Evolutionary conservation across 1,140 invertebrate species (phyloP), one percentile per base, ranked within the genome.

Genomic region (Eufriesea mexicana): DNA sequence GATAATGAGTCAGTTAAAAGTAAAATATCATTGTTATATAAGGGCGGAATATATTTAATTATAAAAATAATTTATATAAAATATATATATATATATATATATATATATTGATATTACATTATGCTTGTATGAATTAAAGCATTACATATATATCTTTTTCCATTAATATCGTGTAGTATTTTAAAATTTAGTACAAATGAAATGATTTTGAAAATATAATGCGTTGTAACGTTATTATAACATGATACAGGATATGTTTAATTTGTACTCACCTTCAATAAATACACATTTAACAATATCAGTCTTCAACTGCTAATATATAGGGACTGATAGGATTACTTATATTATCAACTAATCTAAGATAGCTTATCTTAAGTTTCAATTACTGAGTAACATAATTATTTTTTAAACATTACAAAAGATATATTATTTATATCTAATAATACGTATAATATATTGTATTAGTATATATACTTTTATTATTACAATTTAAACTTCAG

Each of bases 1-100:
- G 67, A 77, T 16, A 77, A 77, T 77, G 23, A 77, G 16, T 77
- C 49, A 76, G n/a, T 64, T 6, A 42, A n/a, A n/a, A 54, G 23
- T 54, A 10, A 76, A 64, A 51, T 12, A 51, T 42, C 35, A 49
- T 66, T 66, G 25, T n/a, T 54, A 28, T 18, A 18, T 64, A 76
- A n/a, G n/a, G n/a, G n/a, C n/a, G 18, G 54, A 23, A 51, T 76
- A 54, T 51, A 51, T 23, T 62, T 0, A 64, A 51, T 42, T 12
- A 49, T 23, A 5, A 23, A 18, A 74, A 47, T 18, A 20, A 16
- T 23, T 8, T 55, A 8, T 2, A 23, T 54, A 47, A 12, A 20
- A 14, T n/a, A 28, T 10, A 54, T 7, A n/a, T 35, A 49, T n/a
- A 4, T 28, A 25, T 28, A 59, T 0, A 23, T 20, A 42, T 64